phyloP scores from a whole-genome alignment of 1,140 invertebrate species.

The Papilio helenus region DNA sequence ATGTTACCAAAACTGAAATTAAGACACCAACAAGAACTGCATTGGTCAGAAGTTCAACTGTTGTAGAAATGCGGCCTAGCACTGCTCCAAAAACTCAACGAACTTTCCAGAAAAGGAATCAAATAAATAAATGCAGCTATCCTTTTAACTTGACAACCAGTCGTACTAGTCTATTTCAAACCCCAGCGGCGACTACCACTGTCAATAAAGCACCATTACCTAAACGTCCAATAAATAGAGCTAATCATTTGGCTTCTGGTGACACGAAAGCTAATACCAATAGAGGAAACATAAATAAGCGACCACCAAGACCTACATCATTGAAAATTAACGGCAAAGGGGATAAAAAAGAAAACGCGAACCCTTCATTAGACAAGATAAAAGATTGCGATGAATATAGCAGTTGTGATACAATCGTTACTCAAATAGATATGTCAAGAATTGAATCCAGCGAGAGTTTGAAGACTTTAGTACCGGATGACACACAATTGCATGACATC shows the following conservation, averaged over 20 bases:
- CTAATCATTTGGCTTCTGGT: constrained; percentile 61
- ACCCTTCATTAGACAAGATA: constrained; percentile 58
- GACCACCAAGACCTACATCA: constrained; percentile 60
- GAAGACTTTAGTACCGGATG: constrained; percentile 79
- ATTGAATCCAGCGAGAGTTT: constrained; percentile 81
- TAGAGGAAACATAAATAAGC: constrained; percentile 64
- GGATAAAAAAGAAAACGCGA: constrained; percentile 60
- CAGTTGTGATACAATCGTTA: constrained; percentile 83
- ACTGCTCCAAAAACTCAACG: constrained; percentile 55
- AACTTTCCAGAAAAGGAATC: constrained; percentile 64
- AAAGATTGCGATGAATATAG: constrained; percentile 75
- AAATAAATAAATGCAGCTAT: constrained; percentile 77
- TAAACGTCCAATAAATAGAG: constrained; percentile 60
- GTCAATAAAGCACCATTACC: constrained; percentile 52
- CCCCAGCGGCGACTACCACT: constrained; percentile 45
- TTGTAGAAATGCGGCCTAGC: constrained; percentile 80
- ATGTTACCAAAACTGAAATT: constrained; percentile 59
- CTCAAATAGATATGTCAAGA: constrained; percentile 76
- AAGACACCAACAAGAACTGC: constrained; percentile 61
- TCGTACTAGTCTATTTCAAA: constrained; percentile 75
- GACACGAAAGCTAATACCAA: constrained; percentile 58
- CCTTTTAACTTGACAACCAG: constrained; percentile 81
- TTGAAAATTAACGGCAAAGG: constrained; percentile 66
- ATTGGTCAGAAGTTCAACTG: constrained; percentile 83
- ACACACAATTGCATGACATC: constrained; percentile 77